These are phyloP conservation scores for Sturnira hondurensis DNA, from an alignment of 2,113 vertebrate genomes.

Conservation along the genomic window DNA sequence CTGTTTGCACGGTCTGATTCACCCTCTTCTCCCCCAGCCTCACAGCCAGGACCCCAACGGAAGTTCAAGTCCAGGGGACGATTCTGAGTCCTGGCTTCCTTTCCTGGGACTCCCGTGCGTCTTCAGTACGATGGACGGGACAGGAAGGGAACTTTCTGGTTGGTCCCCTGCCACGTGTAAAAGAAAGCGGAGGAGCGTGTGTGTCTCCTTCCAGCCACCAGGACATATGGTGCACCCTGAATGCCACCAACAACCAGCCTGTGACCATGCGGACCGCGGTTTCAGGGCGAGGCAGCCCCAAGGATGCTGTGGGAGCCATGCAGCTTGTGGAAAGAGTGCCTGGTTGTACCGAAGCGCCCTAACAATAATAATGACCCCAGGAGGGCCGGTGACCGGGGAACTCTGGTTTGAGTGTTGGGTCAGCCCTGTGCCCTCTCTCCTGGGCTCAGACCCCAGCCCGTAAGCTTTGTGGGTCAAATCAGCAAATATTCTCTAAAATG, in stretches of 20 bases:
- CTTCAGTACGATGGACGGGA: fast-evolving
- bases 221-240: fast-evolving
- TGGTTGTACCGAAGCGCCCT: no score
- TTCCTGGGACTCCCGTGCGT: no score
- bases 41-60: fast-evolving
- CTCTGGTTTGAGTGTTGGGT: fast-evolving
- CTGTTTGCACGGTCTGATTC: neutral
- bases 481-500: neutral
- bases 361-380: fast-evolving
- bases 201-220: neutral
- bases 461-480: neutral
- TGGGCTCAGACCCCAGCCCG: neutral
- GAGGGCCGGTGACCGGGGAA: fast-evolving
- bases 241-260: fast-evolving
- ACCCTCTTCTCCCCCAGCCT: fast-evolving
- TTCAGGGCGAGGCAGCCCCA: neutral
- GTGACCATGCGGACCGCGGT: neutral
- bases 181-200: neutral
- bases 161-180: no score
- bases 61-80: fast-evolving
- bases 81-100: neutral
- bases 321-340: neutral
- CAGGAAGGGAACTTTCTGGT: neutral
- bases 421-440: fast-evolving
- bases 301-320: fast-evolving